Evolutionary conservation across 1,140 invertebrate genomes (phyloP), one percentile per base, ranked within the genome.

Genomic region (Spodoptera frugiperda): DNA sequence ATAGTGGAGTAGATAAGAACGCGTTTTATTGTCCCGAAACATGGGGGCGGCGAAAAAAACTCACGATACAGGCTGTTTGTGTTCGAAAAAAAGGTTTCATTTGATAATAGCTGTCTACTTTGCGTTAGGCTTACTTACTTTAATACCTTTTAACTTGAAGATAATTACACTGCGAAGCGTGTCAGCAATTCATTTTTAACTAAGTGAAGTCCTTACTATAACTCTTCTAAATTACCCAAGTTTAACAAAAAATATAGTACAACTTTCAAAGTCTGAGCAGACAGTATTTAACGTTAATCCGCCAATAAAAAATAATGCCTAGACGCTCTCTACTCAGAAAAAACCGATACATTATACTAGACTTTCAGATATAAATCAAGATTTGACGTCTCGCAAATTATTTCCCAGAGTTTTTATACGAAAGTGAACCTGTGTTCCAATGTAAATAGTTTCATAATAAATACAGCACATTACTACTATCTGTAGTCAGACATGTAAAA

Each of bases 1-100:
- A 89, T 87, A 90, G 86, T 87, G 79, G 79, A 85, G 79, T 81
- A 88, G 89, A 92, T 91, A 91, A 92, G 87, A 82, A 82, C 77
- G 78, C 82, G 85, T 89, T 91, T 90, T 92, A 89, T 92, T 92
- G 87, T 91, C 79, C 81, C 83, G 82, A 82, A 84, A 84, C 84
- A 90, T 91, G 89, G 84, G 88, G 90, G 88, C 88, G 82, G 77
- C 78, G 82, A 82, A 88, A 84, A 87, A 86, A 85, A 87, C 82
- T 78, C 82, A 86, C 33, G 73, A 83, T 88, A 84, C 84, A 84
- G 85, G 80, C 82, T 78, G 81, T 59, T 85, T 82, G 78, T 79
- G 78, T 87, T 75, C 55, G 15, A 59, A 72, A 54, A 57, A n/a
- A 55, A 54, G 25, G 21, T 70, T 70, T 53, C 67, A 30, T 70